Evolutionary conservation across 2,113 vertebrate genomes (phyloP), one percentile per base, ranked within the genome.

Genomic region (Hydropotes inermis): DNA sequence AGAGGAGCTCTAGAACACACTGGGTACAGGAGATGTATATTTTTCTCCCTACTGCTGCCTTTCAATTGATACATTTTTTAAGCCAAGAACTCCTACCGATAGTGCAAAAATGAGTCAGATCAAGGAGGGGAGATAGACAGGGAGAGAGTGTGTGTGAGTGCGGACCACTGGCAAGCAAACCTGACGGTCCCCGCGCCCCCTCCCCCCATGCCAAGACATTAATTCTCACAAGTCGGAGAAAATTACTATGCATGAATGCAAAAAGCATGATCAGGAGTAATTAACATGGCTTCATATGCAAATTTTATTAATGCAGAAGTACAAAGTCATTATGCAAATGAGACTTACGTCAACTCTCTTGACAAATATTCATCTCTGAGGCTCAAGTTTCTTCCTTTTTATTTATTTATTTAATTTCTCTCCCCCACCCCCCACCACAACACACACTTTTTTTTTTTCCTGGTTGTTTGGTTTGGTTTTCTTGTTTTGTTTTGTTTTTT

Each of bases 251-350:
- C 99, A 99, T 99, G 99, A 99, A 99, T 99, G 99, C 99, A 99
- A 99, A 99, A 99, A 99, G 99, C 99, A 99, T 99, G 99, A 99
- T 99, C 99, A 99, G 99, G 99, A 99, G 99, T 99, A 99, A 99
- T 99, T 99, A 99, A 99, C 99, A 99, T 99, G 99, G 99, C 99
- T 99, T 99, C 99, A 99, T 99, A 99, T 99, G 99, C 99, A 99
- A 99, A 99, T 99, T 99, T 99, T 99, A 99, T 99, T 99, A 99
- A 99, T 99, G 99, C 99, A 99, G 99, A 99, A 99, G 99, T 99
- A 99, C 99, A 99, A 99, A 99, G 99, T 99, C 99, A 99, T 99
- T 99, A 99, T 99, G 99, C 99, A 99, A 99, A 99, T 99, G 98
- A 99, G 99, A 99, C 99, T 99, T 99, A 99, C 99, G 99, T 99